Percentiles rank a stretch among this genome's conserved stretches.
These are phyloP conservation scores for Engystomops pustulosus DNA, from an alignment of 2,113 vertebrate genomes.

Conservation along the genomic window DNA sequence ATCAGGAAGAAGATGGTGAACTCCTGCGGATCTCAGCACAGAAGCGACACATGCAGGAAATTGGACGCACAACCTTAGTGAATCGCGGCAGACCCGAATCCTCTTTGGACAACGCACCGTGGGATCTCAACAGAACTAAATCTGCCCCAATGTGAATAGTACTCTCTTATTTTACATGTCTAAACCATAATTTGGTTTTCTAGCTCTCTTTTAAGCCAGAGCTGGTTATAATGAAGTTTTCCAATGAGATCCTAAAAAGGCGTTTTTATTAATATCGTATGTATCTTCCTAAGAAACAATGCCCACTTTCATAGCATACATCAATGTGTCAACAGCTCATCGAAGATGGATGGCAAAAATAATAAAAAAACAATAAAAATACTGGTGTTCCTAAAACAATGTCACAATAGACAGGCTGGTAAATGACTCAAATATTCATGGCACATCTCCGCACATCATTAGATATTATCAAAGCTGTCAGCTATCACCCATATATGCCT, in stretches of 20 bases:
- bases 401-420: slow-evolving; percentile 41
- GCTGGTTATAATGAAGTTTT: background rate
- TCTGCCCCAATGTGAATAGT: too few relatives aligned
- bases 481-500: slow-evolving; percentile 42
- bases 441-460: slow-evolving; percentile 34
- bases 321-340: slow-evolving; percentile 57
- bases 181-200: background rate
- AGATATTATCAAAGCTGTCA: slow-evolving; percentile 59
- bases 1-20: too few relatives aligned
- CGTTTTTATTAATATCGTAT: too few relatives aligned
- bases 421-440: slow-evolving; percentile 50
- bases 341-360: slow-evolving; percentile 37
- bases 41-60: too few relatives aligned
- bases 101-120: too few relatives aligned
- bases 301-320: slow-evolving; percentile 46
- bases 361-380: slow-evolving; percentile 30
- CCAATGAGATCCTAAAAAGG: too few relatives aligned
- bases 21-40: too few relatives aligned
- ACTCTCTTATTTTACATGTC: too few relatives aligned
- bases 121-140: too few relatives aligned
- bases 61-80: too few relatives aligned
- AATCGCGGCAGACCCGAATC: too few relatives aligned
- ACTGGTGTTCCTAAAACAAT: slow-evolving; percentile 26
- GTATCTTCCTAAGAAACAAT: slow-evolving; percentile 17
- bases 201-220: background rate